These are phyloP conservation scores for Danio kyathit DNA, from an alignment of 2,797 vertebrate species.

Conservation along the genomic window DNA sequence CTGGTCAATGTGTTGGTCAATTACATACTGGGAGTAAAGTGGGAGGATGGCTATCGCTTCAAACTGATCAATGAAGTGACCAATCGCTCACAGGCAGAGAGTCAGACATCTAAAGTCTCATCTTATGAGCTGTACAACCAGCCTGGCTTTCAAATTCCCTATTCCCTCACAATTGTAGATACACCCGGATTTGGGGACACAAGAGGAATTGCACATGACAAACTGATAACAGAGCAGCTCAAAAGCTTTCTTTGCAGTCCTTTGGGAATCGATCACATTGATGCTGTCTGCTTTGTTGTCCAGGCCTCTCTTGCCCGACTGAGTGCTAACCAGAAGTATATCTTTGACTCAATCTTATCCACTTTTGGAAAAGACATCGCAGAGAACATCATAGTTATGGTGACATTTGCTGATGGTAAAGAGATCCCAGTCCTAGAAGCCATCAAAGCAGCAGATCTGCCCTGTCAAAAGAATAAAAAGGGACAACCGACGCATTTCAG, in stretches of 20 bases:
- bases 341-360: constrained; percentile 56
- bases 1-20: constrained; percentile 59
- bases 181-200: constrained; percentile 70
- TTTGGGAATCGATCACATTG: constrained; percentile 56
- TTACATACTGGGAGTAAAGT: constrained; percentile 54
- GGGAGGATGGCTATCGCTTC: constrained; percentile 48
- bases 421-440: constrained; percentile 52
- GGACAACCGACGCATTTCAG: constrained; percentile 56
- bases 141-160: constrained; percentile 52
- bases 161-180: constrained; percentile 66
- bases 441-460: constrained; percentile 53
- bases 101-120: constrained; percentile 54
- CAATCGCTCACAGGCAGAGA: constrained; percentile 54
- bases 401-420: constrained; percentile 60
- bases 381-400: constrained; percentile 58
- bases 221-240: constrained; percentile 44
- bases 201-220: constrained; percentile 58
- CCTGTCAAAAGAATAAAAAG: constrained; percentile 54
- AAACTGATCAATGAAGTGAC: constrained; percentile 57
- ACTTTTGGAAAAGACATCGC: constrained; percentile 60
- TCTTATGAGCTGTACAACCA: constrained; percentile 57
- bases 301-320: constrained; percentile 57
- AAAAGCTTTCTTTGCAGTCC: constrained; percentile 56
- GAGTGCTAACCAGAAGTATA: constrained; percentile 55
- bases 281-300: constrained; percentile 59